A percentile compares a stretch with the other conserved stretches of the same genome.
Conservation (phyloP, 1,140 invertebrate species). For the Pentalonia nigronervosa region DNA sequence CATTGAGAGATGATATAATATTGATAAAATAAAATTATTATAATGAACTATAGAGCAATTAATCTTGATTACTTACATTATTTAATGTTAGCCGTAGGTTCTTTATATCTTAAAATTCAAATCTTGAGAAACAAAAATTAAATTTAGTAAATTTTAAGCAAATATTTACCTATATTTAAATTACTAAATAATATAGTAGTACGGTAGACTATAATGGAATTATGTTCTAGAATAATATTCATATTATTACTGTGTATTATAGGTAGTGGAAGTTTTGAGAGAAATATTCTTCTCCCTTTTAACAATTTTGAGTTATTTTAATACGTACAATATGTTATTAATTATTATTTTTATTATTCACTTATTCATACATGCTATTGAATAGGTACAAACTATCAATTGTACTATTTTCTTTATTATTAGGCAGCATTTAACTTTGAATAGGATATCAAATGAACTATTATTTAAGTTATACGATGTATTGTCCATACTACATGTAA, state of each 20-base stretch:
- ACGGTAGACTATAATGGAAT: neutral
- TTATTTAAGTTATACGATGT: constrained; percentile 11
- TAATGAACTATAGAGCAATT: neutral
- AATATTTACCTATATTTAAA: neutral
- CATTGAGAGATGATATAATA: neutral
- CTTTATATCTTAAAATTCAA: neutral
- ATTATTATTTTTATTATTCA: neutral
- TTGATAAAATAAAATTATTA: neutral
- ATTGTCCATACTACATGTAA: neutral
- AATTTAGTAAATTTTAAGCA: neutral
- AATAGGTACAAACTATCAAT: neutral
- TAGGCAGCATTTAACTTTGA: neutral
- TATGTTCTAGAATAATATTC: too few relatives aligned
- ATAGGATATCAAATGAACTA: neutral
- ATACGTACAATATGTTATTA: neutral
- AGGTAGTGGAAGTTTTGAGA: neutral
- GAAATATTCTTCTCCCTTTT: neutral
- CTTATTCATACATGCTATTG: neutral
- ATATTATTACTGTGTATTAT: too few relatives aligned
- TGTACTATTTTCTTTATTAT: neutral
- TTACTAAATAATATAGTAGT: neutral
- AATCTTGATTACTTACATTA: neutral
- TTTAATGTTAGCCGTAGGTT: neutral
- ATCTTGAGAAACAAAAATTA: neutral
- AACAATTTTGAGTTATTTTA: neutral